Conservation (phyloP, 2,797 vertebrate species). For the Catostomus latipinnis region DNA sequence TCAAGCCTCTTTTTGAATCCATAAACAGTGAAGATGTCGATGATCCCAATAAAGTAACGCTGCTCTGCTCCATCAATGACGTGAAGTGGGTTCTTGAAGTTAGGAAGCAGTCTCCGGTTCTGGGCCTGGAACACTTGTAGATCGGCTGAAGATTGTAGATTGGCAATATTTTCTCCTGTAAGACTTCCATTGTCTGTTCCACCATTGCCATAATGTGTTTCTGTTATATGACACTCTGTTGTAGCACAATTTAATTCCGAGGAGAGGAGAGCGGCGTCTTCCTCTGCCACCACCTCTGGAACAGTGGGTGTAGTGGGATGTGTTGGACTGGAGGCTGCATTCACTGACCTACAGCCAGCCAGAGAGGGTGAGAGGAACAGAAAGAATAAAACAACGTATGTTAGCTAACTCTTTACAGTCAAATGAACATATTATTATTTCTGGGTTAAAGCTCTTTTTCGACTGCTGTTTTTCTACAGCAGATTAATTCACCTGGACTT, state of each 20-base stretch:
- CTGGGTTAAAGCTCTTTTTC: conserved; percentile 3
- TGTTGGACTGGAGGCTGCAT: conserved; percentile 64
- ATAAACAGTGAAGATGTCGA: conserved; percentile 89
- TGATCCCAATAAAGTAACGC: conserved; percentile 88
- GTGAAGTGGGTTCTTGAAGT: conserved; percentile 83
- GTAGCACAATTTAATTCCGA: conserved; percentile 59
- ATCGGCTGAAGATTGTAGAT: conserved; percentile 36
- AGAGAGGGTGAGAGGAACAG: conserved; percentile 1
- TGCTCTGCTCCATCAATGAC: conserved; percentile 85
- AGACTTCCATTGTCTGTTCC: neutral
- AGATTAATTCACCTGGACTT: conserved; percentile 19
- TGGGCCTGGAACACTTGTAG: conserved; percentile 70
- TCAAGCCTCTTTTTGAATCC: conserved; percentile 84
- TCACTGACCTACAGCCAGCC: conserved; percentile 76
- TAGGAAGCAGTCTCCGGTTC: conserved; percentile 83
- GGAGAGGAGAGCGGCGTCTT: conserved; percentile 57
- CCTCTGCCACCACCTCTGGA: conserved; percentile 72
- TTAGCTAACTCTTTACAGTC: neutral
- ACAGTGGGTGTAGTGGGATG: conserved; percentile 56
- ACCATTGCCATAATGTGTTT: neutral
- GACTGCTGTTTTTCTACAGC: conserved; percentile 5
- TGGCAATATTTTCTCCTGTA: neutral
- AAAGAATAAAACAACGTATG: conserved; percentile 20
- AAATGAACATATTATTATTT: neutral
- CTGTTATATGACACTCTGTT: conserved; percentile 29